Percentiles rank a stretch among this genome's conserved stretches.
Conservation (phyloP, 2,888 invertebrate genomes). For the Drymonia ruficornis region DNA sequence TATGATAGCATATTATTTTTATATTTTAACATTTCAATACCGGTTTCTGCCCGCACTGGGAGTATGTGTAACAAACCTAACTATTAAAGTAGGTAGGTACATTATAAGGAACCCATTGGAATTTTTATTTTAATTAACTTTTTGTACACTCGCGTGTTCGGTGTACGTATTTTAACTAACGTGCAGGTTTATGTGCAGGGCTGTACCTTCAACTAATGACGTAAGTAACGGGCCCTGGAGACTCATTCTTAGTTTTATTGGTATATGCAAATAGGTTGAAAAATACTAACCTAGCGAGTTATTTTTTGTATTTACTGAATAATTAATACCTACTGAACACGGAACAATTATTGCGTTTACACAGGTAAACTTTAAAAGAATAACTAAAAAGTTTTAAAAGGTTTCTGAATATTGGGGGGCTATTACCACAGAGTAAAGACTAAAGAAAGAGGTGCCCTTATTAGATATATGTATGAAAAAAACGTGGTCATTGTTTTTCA, state of each 20-base stretch:
- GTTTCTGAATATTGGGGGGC: too few species aligned
- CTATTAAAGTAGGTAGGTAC: slow-evolving; percentile 15
- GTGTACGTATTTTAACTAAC: slow-evolving; percentile 5
- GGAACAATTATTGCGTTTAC: too few species aligned
- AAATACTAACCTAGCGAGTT: background rate
- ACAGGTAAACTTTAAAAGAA: too few species aligned
- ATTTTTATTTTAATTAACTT: slow-evolving; percentile 42
- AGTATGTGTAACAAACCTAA: background rate
- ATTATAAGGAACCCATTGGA: slow-evolving; percentile 37
- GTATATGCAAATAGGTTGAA: slow-evolving; percentile 17
- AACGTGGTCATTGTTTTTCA: too few species aligned
- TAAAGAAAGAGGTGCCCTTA: too few species aligned
- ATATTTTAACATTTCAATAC: too few species aligned
- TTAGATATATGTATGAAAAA: too few species aligned
- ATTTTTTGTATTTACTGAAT: background rate
- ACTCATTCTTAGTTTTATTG: slow-evolving; percentile 23
- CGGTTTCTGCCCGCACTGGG: too few species aligned
- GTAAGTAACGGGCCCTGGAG: slow-evolving; percentile 4
- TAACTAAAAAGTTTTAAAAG: too few species aligned
- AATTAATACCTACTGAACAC: too few species aligned
- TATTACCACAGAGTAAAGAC: too few species aligned
- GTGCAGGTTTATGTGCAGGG: slow-evolving; percentile 16
- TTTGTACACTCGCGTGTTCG: slow-evolving; percentile 28
- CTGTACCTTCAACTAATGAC: slow-evolving; percentile 29
- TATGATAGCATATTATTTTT: too few species aligned